Base-by-base conservation (phyloP, 2,113 vertebrate genomes). In the Menidia beryllina region DNA sequence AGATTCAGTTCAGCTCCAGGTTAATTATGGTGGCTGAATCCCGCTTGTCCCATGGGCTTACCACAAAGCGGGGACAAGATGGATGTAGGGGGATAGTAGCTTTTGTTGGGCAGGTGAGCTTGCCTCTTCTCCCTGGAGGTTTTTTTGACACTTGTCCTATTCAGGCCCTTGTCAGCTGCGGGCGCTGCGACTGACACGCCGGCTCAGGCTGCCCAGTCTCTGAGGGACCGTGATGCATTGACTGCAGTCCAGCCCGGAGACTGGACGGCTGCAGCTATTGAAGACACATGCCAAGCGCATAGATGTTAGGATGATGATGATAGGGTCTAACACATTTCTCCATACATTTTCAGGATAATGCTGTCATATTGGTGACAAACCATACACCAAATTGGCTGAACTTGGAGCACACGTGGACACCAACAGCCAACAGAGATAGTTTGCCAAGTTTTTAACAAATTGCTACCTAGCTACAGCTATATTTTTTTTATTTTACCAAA, bases 21-120 rank as follows among this genome's bases (percentile, higher is more conserved):
- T 95, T 95, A 96, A 96, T 96, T 96, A 94, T 94, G 93, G 94
- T 85, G 90, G 89, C 85, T 87, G 81, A 86, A 85, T 89, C 76
- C 66, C 41, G 62, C 84, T 87, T 75, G 87, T 93, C 94, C 91
- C 92, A 83, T 75, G 89, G 91, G 92, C 81, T 34, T 83, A 69
- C 84, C 83, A 83, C 65, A 58, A 66, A 75, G 85, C 55, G 53
- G 85, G 84, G 89, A 87, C 82, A 88, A 78, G 82, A 75, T 75
- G 30, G 78, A 83, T 89, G 79, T 88, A 75, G 85, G 86, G 91
- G 95, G 96, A 97, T 96, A 95, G 93, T 95, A 95, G 96, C 94
- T 95, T 96, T 96, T 95, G 95, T 96, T 90, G 91, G 94, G 92
- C 92, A 95, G 93, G 95, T 94, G 89, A 94, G 93, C 89, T 92